Base-by-base conservation (phyloP, 2,113 vertebrate genomes). In the Lagopus leucura region DNA sequence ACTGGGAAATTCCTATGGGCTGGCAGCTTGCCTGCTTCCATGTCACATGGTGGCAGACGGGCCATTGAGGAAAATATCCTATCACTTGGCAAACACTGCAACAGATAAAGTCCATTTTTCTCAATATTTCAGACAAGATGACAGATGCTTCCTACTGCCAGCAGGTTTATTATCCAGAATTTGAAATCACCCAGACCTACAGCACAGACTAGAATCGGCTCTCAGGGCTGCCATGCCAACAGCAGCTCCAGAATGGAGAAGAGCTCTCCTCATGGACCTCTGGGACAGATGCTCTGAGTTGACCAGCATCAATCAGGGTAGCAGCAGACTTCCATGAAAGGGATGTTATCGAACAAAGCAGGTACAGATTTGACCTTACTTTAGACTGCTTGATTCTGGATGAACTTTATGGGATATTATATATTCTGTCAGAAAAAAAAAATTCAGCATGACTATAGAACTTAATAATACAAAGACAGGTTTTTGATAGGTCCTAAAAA, bases 11-110 rank as follows among this genome's bases (percentile, higher is more conserved):
- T 90, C 65, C 61, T 54, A 65, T 66, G 86, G 75, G 84, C 89
- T 95, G 91, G 91, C 86, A 94, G 55, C 48, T 67, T 88, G 89
- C 93, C 74, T 77, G 83, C 63, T 81, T 86, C 81, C 65, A 30
- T 21, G n/a, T 74, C 74, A 42, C 43, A 1, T n/a, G 65, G 79
- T 69, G 81, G 70, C 81, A 92, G 90, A 81, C 36, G 90, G 63
- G 73, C 75, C 88, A 60, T 14, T 65, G 76, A 94, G 66, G 72
- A 94, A 95, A 96, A 89, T 19, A 69, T 28, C 75, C 86, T 48
- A 40, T 74, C 83, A 32, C 72, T 63, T 94, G 78, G 91, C 89
- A 86, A 93, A 76, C 30, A 18, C 27, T 69, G 66, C 71, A 79
- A 74, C 55, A 94, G 83, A 76, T 45, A 74, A 79, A 91, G 76